Percentiles rank a stretch among this genome's conserved stretches.
Evolutionary conservation across 2,797 vertebrate genomes (phyloP).

Genomic region (Micropoecilia bifurca): DNA sequence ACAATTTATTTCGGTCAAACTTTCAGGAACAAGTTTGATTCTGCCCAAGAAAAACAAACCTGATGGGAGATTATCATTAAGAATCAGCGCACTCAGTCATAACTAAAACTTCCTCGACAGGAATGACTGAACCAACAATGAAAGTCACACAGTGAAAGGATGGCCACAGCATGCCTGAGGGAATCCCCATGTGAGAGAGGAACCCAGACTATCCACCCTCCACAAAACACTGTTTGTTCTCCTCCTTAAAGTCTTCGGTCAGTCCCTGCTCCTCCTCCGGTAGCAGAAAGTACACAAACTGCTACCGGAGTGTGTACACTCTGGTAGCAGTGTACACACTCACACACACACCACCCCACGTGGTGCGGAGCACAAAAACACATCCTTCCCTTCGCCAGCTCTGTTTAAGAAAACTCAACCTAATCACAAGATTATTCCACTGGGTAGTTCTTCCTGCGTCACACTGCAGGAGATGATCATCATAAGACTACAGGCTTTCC

Average conservation of each 20-base stretch:
- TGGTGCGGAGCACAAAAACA: slow-evolving; percentile 1
- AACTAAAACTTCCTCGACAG: background rate
- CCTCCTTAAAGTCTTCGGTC: slow-evolving; percentile 10
- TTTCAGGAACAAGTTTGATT: background rate
- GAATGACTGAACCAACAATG: slow-evolving; percentile 7
- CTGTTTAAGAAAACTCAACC: slow-evolving; percentile 17
- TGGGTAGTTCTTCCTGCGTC: slow-evolving; percentile 34
- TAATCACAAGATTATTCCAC: slow-evolving; percentile 53
- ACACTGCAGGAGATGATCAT: slow-evolving; percentile 53
- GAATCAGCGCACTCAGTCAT: background rate
- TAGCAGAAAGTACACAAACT: background rate
- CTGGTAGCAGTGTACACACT: too few species aligned
- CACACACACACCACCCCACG: slow-evolving; percentile 10
- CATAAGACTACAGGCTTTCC: slow-evolving; percentile 59
- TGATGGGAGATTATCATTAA: background rate
- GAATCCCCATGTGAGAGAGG: slow-evolving; percentile 67
- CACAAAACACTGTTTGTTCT: slow-evolving; percentile 70
- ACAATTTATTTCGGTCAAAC: background rate
- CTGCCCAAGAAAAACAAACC: background rate
- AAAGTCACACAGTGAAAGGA: slow-evolving; percentile 42
- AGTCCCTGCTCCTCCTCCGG: slow-evolving; percentile 3
- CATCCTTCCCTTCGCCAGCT: slow-evolving; percentile 25
- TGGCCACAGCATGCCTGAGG: slow-evolving; percentile 58
- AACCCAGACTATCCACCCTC: slow-evolving; percentile 11
- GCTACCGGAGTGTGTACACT: too few species aligned